Percentiles rank a stretch among this genome's conserved stretches.
Conservation (phyloP, 2,797 vertebrate genomes). For the Lophius americanus region DNA sequence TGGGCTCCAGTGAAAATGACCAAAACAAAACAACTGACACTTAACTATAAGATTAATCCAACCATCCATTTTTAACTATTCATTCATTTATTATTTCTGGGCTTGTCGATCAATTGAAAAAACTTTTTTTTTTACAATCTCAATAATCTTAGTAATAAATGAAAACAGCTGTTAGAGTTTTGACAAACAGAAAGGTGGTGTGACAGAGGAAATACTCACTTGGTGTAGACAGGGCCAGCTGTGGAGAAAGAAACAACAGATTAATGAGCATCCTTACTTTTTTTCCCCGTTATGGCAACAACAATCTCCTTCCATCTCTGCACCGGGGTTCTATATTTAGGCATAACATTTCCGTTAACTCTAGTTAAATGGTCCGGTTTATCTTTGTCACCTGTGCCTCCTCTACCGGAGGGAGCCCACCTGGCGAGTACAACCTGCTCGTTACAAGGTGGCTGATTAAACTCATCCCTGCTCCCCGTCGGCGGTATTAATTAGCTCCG, state of each 20-base stretch:
- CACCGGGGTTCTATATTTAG: neutral
- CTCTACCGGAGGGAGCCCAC: conserved; percentile 3
- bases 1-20: too few species aligned
- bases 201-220: conserved; percentile 56
- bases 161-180: neutral
- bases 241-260: conserved; percentile 31
- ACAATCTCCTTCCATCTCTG: neutral
- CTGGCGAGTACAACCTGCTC: conserved; percentile 14
- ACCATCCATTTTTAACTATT: too few species aligned
- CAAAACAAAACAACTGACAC: too few species aligned
- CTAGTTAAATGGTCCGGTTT: neutral
- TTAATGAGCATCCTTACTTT: conserved; percentile 24
- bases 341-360: too few species aligned
- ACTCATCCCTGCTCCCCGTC: conserved; percentile 21
- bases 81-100: too few species aligned
- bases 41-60: too few species aligned
- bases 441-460: conserved; percentile 32
- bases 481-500: conserved; percentile 47
- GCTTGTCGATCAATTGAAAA: too few species aligned
- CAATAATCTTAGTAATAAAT: neutral
- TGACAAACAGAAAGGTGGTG: neutral
- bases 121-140: too few species aligned
- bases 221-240: conserved; percentile 82
- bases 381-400: neutral
- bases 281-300: neutral